Percentiles rank a stretch among this genome's conserved stretches.
phyloP scores from a whole-genome alignment of 2,113 vertebrate genomes.

The Oenanthe oenanthe region DNA sequence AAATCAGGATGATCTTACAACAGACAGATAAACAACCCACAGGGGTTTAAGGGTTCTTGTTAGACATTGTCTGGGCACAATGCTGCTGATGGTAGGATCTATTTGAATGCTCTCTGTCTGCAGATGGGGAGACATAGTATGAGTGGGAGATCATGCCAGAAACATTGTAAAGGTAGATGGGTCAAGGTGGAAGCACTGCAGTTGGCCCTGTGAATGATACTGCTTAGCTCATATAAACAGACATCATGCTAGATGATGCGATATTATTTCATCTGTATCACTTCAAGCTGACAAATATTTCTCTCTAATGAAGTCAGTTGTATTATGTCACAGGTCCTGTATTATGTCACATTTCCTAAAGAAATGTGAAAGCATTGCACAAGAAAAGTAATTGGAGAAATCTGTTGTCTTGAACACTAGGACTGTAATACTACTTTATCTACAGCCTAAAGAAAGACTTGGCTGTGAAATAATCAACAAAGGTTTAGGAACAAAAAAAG shows the following conservation, averaged over 20 bases:
- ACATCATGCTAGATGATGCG: background rate
- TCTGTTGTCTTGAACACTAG: background rate
- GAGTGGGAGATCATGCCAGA: accelerated
- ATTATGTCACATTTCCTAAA: background rate
- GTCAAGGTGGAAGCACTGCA: background rate
- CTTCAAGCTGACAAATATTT: background rate
- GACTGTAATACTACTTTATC: background rate
- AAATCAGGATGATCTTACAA: background rate
- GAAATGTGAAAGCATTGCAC: background rate
- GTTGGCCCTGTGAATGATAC: background rate
- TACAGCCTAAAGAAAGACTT: background rate
- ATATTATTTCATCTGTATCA: background rate
- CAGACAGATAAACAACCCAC: background rate
- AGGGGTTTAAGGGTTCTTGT: background rate
- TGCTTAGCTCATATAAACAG: background rate
- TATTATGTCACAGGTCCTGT: background rate
- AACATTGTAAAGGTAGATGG: background rate
- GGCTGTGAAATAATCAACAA: background rate
- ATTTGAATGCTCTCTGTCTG: background rate
- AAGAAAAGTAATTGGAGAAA: background rate
- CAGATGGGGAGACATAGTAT: background rate
- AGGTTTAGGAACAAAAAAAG: background rate
- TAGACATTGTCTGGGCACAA: background rate
- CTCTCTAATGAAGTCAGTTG: background rate
- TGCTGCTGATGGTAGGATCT: background rate